Base-by-base conservation (phyloP, 2,888 invertebrate genomes). In the Rhagophthalmus giganteus region DNA sequence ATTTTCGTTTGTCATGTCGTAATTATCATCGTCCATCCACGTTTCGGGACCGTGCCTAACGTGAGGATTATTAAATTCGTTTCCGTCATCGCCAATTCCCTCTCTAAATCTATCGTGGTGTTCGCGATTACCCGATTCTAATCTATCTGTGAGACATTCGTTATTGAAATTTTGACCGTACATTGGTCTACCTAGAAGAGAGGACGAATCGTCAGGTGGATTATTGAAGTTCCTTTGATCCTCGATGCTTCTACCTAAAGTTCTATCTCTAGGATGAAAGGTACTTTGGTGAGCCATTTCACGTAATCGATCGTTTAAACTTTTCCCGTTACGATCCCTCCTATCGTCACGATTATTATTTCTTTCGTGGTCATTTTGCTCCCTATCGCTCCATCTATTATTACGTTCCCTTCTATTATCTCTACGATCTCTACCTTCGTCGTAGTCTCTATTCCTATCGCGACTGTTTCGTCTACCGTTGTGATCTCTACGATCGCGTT, bases 101-200 rank as follows among this genome's bases (percentile, higher is more conserved):
- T 41, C 32, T 31, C 59, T 49, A 42, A 57, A 61, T 55, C 63
- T 48, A 15, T 60, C 58, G 1, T 54, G 72, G 9, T 69, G 66
- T 25, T 72, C 73, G n/a, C n/a, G n/a, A 1, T 66, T 63, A n/a
- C 74, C 73, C 12, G 11, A 11, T 38, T 37, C 24, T 4, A 31
- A 5, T 1, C 26, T 20, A n/a, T 25, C 15, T 14, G 37, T 12
- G 42, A 11, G 9, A 20, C 40, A 45, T 9, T 35, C 30, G 15
- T 38, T 37, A n/a, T n/a, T n/a, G 20, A 20, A 20, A 5, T 20
- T 20, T 30, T 41, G 59, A 26, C 30, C 47, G 37, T 70, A 73
- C 33, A 72, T 69, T 0, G 74, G 75, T 16, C 74, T 49, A 45
- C 74, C 74, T 64, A 75, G 66, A 8, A 75, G 52, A 1, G 74